Evolutionary conservation across 2,797 vertebrate species (phyloP).

Genomic region (Gambelia wislizenii): DNA sequence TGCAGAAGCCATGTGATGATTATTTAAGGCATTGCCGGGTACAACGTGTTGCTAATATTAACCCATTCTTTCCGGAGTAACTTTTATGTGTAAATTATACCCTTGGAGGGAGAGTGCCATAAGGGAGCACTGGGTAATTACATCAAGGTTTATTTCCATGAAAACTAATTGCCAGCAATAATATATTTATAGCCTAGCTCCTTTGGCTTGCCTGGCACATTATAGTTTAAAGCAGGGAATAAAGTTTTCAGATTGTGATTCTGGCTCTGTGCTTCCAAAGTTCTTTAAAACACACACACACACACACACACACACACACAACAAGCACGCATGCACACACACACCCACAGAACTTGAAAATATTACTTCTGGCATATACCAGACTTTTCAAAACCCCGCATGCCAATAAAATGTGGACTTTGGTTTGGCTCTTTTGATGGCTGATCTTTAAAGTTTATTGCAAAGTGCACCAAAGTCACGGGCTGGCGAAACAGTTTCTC

Average conservation of each 20-base stretch:
- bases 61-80: conserved; percentile 73
- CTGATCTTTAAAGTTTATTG: conserved; percentile 81
- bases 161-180: conserved; percentile 29
- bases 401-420: conserved; percentile 49
- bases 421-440: conserved; percentile 70
- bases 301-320: neutral
- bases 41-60: conserved; percentile 72
- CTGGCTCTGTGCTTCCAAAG: neutral
- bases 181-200: conserved; percentile 50
- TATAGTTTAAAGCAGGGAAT: neutral
- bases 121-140: conserved; percentile 14
- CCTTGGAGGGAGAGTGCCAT: conserved; percentile 11
- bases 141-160: conserved; percentile 30
- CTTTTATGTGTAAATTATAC: conserved; percentile 1
- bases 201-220: conserved; percentile 21
- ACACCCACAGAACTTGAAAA: conserved; percentile 1
- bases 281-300: no score
- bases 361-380: conserved; percentile 63
- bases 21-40: conserved; percentile 87
- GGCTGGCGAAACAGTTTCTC: conserved; percentile 71
- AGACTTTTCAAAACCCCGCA: conserved; percentile 46
- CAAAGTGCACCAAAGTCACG: conserved; percentile 65
- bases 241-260: conserved; percentile 11
- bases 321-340: neutral
- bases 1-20: conserved; percentile 92